Evolutionary conservation across 2,797 vertebrate species (phyloP).

Genomic region (Orestias chungarensis): DNA sequence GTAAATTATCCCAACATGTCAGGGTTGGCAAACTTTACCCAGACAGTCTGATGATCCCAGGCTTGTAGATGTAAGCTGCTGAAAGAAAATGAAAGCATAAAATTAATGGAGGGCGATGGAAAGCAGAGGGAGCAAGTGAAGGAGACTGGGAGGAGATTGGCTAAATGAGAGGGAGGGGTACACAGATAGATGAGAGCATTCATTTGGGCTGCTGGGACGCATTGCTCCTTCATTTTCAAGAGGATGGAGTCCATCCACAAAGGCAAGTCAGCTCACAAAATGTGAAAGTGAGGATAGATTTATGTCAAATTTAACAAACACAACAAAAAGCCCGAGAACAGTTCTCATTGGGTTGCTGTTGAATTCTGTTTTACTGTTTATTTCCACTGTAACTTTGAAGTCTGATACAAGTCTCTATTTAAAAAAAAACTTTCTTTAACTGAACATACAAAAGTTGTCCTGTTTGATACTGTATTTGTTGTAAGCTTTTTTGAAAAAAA

Average conservation of each 20-base stretch:
- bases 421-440: neutral
- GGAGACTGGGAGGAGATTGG: slow-evolving; percentile 16
- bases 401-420: no score
- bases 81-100: slow-evolving; percentile 36
- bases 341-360: neutral
- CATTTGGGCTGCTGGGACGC: slow-evolving; percentile 40
- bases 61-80: slow-evolving; percentile 13
- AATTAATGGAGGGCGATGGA: slow-evolving; percentile 29
- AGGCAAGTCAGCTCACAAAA: slow-evolving; percentile 28
- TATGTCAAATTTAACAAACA: neutral
- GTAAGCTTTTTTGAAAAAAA: neutral
- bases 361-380: neutral
- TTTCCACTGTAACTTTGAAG: no score
- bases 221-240: slow-evolving; percentile 43
- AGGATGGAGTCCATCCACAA: slow-evolving; percentile 20
- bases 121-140: slow-evolving; percentile 2
- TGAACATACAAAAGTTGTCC: neutral
- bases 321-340: neutral
- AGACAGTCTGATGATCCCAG: neutral
- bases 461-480: neutral
- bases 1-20: no score
- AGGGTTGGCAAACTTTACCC: slow-evolving; percentile 27
- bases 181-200: slow-evolving; percentile 42
- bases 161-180: slow-evolving; percentile 46
- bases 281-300: neutral